Base-by-base conservation (phyloP, 2,797 vertebrate genomes). In the Chelon auratus region DNA sequence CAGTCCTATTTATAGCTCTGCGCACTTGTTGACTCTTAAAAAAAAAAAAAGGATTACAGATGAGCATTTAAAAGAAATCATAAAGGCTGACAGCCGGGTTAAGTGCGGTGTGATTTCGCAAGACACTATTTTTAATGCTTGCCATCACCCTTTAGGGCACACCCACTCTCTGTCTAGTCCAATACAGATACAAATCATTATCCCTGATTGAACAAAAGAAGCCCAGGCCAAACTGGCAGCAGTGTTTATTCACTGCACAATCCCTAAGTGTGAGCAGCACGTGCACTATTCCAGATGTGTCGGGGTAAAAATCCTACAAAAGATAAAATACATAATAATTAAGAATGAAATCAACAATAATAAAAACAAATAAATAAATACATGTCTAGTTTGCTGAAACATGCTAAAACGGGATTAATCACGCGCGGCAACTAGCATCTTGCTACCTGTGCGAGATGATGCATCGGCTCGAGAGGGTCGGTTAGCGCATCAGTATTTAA, bases 131-230 rank as follows among this genome's bases (percentile, higher is more conserved):
- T 73, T 50, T 63, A 61, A 78, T 68, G 72, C 72, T 68, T 83
- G 67, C 66, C 66, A 74, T 76, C 68, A 69, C 55, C 2, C 1
- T 91, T 81, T 39, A 83, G 80, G 90, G 80, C 84, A 85, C 88
- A 76, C 91, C 92, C 89, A 89, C 91, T 80, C 83, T 24, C 58
- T 77, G 81, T 82, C 70, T 80, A 67, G 63, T 80, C 66, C 77
- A 89, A 73, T 69, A 68, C 78, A 22, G 43, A 62, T 10, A 69
- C 33, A 78, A 66, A 87, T 83, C 48, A 86, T 62, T 74, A 40
- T 36, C 30, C 43, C 43, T 72, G 68, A 89, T 61, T 83, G 62
- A 78, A 90, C 77, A 74, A 83, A 79, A 60, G 58, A 60, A 45
- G 57, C 9, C n/a, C 39, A 8, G 43, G 43, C 6, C 43, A 56